These are phyloP conservation scores for Desmophyllum pertusum DNA, from an alignment of 92 coral and sea anemone species.

Conservation along the genomic window DNA sequence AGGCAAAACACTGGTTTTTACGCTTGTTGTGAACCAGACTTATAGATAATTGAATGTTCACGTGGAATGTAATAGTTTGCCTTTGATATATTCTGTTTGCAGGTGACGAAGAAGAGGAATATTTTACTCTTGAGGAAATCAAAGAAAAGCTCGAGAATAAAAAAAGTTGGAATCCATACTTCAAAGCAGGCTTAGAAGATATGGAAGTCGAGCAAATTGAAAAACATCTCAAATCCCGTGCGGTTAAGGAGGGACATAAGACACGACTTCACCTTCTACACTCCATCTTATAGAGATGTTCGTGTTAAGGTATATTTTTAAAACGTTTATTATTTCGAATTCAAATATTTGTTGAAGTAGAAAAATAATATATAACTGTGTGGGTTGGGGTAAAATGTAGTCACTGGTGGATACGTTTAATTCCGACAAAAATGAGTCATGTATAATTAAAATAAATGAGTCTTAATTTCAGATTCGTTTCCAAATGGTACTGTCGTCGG, in stretches of 20 bases:
- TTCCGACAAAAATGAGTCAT: no score
- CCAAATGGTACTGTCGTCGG: no score
- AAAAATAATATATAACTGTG: no score
- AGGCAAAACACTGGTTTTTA: no score
- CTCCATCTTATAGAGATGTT: conserved; percentile 18
- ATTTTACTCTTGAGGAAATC: conserved; percentile 13
- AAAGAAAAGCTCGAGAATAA: conserved; percentile 18
- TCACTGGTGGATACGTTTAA: no score
- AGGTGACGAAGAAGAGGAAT: not conserved
- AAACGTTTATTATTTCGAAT: not conserved
- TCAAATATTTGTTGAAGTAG: not conserved
- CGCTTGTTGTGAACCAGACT: no score
- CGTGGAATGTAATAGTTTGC: not conserved
- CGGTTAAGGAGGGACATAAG: conserved; percentile 21
- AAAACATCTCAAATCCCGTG: not conserved
- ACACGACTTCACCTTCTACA: conserved; percentile 29
- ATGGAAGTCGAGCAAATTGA: conserved; percentile 17
- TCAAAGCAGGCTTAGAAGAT: not conserved
- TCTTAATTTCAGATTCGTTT: no score
- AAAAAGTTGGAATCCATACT: not conserved
- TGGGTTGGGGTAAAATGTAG: not conserved
- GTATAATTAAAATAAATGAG: no score
- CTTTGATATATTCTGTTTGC: not conserved
- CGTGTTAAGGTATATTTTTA: conserved; percentile 26
- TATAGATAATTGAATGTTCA: not conserved